phyloP scores from a whole-genome alignment of 2,797 vertebrate species.

The Rallus crepitans region DNA sequence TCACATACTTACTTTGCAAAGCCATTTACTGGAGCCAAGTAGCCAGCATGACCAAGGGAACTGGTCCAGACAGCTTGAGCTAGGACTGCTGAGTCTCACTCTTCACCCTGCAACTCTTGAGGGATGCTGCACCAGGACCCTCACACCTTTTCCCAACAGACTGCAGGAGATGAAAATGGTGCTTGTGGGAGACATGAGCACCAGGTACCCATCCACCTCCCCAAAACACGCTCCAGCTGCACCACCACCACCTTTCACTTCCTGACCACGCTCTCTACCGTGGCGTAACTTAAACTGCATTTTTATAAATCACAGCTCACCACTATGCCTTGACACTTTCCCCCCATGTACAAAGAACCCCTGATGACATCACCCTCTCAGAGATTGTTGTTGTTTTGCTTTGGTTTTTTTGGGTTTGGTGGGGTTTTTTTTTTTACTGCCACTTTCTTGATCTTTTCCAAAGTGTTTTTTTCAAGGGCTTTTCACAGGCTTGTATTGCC shows the following conservation, averaged over 20 bases:
- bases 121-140: background rate
- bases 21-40: background rate
- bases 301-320: background rate
- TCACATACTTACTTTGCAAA: background rate
- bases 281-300: background rate
- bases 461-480: slow-evolving; percentile 43
- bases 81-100: background rate
- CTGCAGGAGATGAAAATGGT: background rate
- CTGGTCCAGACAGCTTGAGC: background rate
- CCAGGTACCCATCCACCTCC: background rate
- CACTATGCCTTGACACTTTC: background rate
- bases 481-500: background rate
- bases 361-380: accelerated
- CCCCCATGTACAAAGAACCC: background rate
- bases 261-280: accelerated
- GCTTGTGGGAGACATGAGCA: background rate
- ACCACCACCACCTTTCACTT: accelerated
- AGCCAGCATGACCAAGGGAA: background rate
- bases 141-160: background rate
- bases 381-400: background rate
- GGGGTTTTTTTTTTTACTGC: background rate
- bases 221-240: background rate
- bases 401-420: background rate
- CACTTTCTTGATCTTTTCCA: slow-evolving; percentile 15
- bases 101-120: background rate